phyloP scores from a whole-genome alignment of 2,113 vertebrate genomes.

The Toxostoma redivivum region DNA sequence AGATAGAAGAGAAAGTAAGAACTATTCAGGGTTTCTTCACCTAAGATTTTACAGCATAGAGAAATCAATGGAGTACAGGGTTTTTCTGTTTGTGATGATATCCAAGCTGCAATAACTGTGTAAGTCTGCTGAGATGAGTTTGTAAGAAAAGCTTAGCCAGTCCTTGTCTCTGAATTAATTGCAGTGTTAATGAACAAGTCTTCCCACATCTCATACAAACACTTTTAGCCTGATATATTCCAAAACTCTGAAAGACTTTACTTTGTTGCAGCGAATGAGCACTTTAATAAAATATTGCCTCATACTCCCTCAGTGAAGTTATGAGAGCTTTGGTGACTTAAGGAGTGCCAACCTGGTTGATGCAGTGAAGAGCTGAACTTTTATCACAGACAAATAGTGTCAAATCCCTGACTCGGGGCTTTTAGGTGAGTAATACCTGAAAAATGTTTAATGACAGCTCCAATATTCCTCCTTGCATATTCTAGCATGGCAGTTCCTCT shows the following conservation, averaged over 20 bases:
- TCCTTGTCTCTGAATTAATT: not conserved
- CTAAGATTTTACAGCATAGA: not conserved
- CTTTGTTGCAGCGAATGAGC: not conserved
- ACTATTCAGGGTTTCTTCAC: not conserved
- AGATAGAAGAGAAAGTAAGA: not conserved
- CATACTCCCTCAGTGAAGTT: not conserved
- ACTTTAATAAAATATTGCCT: not conserved
- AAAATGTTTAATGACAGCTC: not conserved
- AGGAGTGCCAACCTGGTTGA: not conserved
- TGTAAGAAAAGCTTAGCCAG: not conserved
- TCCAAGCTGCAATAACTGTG: not conserved
- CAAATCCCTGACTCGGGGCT: not conserved
- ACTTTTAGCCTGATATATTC: not conserved
- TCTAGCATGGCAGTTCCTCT: not conserved
- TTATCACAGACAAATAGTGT: not conserved
- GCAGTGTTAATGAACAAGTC: not conserved
- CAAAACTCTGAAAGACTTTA: not conserved
- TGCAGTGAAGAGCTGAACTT: not conserved
- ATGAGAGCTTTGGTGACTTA: not conserved
- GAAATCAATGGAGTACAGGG: not conserved
- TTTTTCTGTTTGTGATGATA: not conserved
- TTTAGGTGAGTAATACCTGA: not conserved
- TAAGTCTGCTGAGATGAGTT: not conserved
- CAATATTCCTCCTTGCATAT: not conserved
- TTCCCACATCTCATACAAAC: not conserved